These are phyloP conservation scores for Caradrina kadenii DNA, from an alignment of 2,888 invertebrate species.

Conservation along the genomic window DNA sequence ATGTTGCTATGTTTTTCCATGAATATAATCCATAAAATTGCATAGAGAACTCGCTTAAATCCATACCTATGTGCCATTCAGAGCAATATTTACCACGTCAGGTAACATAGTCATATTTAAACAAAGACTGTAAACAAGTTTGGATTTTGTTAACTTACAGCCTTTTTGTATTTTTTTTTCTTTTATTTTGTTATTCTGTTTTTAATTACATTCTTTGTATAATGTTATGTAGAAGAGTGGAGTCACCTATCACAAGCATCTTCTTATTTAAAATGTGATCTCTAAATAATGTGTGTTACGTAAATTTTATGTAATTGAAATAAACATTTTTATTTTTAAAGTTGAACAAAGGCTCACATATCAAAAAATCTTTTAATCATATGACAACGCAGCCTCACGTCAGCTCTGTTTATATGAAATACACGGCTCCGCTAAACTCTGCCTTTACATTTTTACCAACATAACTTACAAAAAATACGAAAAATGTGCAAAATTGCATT, in stretches of 20 bases:
- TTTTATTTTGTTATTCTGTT: too few species aligned
- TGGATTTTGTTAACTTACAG: background rate
- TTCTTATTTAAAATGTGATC: too few species aligned
- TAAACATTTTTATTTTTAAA: background rate
- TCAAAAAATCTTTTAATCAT: background rate
- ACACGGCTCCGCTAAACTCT: slow-evolving; percentile 13
- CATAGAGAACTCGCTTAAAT: slow-evolving; percentile 5
- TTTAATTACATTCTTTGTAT: too few species aligned
- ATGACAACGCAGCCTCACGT: background rate
- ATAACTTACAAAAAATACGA: slow-evolving; percentile 15
- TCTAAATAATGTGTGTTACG: too few species aligned
- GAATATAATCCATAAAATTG: slow-evolving; percentile 41
- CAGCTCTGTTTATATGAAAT: background rate
- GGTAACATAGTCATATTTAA: background rate
- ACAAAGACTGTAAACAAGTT: background rate
- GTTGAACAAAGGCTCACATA: background rate
- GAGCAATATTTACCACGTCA: slow-evolving; percentile 14
- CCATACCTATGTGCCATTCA: background rate
- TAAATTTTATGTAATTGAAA: too few species aligned
- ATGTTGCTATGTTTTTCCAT: slow-evolving; percentile 31
- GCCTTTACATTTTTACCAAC: background rate
- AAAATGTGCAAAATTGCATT: slow-evolving; percentile 15
- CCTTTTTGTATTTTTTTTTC: too few species aligned
- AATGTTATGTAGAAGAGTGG: too few species aligned
- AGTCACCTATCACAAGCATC: too few species aligned